Evolutionary conservation across 2,888 invertebrate genomes (phyloP), one percentile per base, ranked within the genome.

Genomic region (Enchytraeus crypticus): DNA sequence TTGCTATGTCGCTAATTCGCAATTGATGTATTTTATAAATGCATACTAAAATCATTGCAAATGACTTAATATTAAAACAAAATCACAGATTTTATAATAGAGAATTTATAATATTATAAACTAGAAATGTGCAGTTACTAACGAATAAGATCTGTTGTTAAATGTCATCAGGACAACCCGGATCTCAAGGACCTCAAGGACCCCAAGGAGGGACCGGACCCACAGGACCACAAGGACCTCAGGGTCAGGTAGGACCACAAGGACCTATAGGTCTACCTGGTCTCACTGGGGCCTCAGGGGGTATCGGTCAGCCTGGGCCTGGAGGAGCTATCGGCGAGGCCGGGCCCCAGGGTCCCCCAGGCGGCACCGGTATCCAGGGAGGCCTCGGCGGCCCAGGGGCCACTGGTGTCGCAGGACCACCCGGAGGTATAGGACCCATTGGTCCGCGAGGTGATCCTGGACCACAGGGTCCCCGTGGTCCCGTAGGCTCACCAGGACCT

Each of bases 231-330:
- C 56, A 32, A 32, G 64, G 66, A 26, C 14, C n/a, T 5, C 21
- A 27, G n/a, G 67, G 67, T 34, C 51, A 51, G 18, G 53, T 47
- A 21, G 66, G 66, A 14, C 45, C 30, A 58, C 58, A 54, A 14
- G 65, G 61, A 51, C 56, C 56, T 2, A 46, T 14, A 11, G 62
- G 62, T 18, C 18, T 18, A 79, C 33, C 49, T 34, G 54, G 54
- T 11, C 54, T 38, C 21, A 14, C 34, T 33, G 54, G 54, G 26
- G 3, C 5, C 21, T 34, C 32, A 4, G 54, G 54, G 26, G 54
- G 26, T n/a, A 38, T 34, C n/a, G 58, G 58, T n/a, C 51, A 29
- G n/a, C 27, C 46, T 43, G 57, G 57, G 27, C 29, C 57, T 29
- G 21, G 32, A 23, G 57, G 58, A 43, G 51, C 51, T 27, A 18